Percentiles rank a stretch among this genome's conserved stretches.
Conservation (phyloP, 2,797 vertebrate genomes). For the Clarias laeviceps region DNA sequence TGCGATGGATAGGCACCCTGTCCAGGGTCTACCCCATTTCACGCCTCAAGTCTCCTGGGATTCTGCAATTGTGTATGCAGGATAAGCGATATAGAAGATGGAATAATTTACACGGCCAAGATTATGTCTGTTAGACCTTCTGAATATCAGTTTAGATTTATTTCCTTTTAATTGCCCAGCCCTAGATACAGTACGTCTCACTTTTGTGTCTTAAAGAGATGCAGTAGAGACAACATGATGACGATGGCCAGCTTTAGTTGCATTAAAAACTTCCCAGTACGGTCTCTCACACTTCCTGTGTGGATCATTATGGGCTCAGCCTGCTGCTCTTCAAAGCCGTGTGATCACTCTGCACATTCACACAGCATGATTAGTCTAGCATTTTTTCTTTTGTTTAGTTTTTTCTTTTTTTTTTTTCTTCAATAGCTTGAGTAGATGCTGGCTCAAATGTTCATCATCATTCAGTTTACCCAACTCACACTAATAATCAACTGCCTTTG, state of each 20-base stretch:
- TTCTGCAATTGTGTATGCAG: too few relatives aligned
- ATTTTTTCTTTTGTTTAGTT: background rate
- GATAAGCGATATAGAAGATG: too few relatives aligned
- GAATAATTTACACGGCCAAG: too few relatives aligned
- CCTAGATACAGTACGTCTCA: background rate
- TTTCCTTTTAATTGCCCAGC: too few relatives aligned
- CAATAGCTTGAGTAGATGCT: slow-evolving; percentile 42
- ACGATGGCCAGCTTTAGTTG: slow-evolving; percentile 11
- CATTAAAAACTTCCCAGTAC: slow-evolving; percentile 34
- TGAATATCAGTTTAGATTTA: too few relatives aligned
- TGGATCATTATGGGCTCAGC: slow-evolving; percentile 47
- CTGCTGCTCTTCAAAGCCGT: slow-evolving; percentile 44
- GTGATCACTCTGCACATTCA: slow-evolving; percentile 36
- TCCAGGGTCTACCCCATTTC: too few relatives aligned
- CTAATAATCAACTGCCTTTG: slow-evolving; percentile 46
- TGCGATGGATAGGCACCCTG: too few relatives aligned
- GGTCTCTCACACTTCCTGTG: slow-evolving; percentile 22
- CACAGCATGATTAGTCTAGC: slow-evolving; percentile 52
- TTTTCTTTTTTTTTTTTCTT: background rate
- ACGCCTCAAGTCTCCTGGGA: too few relatives aligned
- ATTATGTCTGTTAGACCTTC: too few relatives aligned
- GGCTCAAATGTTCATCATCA: slow-evolving; percentile 45
- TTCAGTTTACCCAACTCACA: slow-evolving; percentile 51
- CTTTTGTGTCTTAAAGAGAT: slow-evolving; percentile 19
- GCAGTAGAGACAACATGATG: background rate